These are phyloP conservation scores for Cryptotis parvus DNA, from an alignment of 2,113 vertebrate genomes.

Conservation along the genomic window DNA sequence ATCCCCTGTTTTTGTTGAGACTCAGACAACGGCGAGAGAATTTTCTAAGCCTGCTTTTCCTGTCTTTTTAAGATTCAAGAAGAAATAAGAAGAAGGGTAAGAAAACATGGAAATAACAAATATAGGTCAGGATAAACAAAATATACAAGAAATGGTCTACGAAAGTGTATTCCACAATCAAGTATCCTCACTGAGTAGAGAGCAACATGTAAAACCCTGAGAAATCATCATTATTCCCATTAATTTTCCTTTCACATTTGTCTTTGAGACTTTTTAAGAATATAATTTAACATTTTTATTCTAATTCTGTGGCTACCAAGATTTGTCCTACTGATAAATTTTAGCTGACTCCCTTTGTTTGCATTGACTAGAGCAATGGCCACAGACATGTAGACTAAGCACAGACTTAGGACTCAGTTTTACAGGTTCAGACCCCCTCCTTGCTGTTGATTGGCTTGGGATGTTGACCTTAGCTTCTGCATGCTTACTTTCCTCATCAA, in stretches of 20 bases:
- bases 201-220: neutral
- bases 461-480: neutral
- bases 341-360: neutral
- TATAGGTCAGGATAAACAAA: neutral
- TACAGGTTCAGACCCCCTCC: neutral
- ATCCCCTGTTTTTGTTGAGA: neutral
- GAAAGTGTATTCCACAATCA: neutral
- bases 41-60: neutral
- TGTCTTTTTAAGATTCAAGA: neutral
- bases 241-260: neutral
- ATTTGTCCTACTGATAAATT: neutral
- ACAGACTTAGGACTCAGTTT: neutral
- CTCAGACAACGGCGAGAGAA: neutral
- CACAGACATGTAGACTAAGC: neutral
- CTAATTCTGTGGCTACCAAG: neutral
- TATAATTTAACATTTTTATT: neutral
- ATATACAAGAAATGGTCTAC: neutral
- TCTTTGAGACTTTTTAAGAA: neutral
- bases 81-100: neutral
- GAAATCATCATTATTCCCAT: constrained; percentile 1
- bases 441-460: neutral
- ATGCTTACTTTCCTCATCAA: neutral
- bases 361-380: neutral
- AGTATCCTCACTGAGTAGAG: neutral
- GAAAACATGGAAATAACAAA: neutral